Percentiles rank a stretch among this genome's conserved stretches.
phyloP scores from a whole-genome alignment of 2,888 invertebrate species.

The Lasioglossum zephyrum region DNA sequence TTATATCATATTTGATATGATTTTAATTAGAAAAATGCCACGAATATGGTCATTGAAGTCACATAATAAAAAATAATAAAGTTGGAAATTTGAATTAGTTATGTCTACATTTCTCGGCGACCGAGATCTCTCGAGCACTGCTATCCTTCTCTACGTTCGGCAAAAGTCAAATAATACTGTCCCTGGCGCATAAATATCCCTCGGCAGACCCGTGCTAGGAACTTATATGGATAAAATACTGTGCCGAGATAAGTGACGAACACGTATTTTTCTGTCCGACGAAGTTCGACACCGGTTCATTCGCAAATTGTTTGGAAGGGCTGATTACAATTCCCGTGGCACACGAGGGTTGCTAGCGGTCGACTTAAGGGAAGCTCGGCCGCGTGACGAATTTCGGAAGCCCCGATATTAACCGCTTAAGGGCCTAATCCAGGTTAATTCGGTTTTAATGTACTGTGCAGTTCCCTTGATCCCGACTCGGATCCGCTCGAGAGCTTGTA shows the following conservation, averaged over 20 bases:
- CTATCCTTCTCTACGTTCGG: no score
- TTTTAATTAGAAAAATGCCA: no score
- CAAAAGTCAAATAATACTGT: no score
- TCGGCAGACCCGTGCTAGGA: no score
- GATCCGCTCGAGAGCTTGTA: not conserved
- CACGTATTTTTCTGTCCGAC: not conserved
- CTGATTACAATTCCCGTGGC: not conserved
- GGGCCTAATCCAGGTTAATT: slow-evolving; percentile 4
- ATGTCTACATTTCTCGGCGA: no score
- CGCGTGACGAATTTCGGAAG: slow-evolving; percentile 5
- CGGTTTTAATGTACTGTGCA: not conserved
- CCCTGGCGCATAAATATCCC: no score
- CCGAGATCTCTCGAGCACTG: no score
- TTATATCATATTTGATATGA: no score
- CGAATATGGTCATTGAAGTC: no score
- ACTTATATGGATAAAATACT: no score
- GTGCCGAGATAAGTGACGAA: not conserved
- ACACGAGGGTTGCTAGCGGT: not conserved
- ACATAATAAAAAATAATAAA: no score
- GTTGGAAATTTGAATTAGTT: no score
- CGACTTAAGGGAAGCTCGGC: not conserved
- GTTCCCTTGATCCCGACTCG: not conserved
- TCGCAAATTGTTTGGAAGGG: not conserved
- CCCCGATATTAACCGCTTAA: slow-evolving; percentile 1
- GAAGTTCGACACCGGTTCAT: not conserved